phyloP scores from a whole-genome alignment of 2,888 invertebrate species.

The Noctua janthe region DNA sequence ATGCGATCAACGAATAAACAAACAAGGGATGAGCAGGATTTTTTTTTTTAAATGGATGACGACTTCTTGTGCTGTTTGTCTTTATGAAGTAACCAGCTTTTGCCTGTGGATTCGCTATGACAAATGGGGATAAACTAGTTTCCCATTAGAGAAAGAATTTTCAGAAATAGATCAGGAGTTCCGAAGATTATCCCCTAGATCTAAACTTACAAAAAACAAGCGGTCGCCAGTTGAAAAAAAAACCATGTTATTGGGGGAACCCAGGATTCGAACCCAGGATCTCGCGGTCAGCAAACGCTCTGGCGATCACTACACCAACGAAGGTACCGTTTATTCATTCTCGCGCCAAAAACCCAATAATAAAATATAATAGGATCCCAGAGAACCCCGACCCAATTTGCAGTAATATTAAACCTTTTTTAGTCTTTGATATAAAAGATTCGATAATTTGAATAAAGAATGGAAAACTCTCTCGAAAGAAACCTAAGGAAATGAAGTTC shows the following conservation, averaged over 20 bases:
- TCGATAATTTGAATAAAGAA: slow-evolving; percentile 46
- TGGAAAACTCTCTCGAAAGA: background rate
- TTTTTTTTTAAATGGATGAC: too few species aligned
- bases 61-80: background rate
- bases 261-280: background rate
- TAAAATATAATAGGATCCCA: slow-evolving; percentile 30
- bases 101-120: background rate
- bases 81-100: background rate
- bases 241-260: background rate
- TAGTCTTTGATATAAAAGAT: slow-evolving; percentile 41
- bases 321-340: slow-evolving; percentile 10
- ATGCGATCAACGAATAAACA: slow-evolving; percentile 36
- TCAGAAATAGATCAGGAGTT: background rate
- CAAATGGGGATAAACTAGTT: too few species aligned
- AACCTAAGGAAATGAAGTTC: background rate
- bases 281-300: background rate
- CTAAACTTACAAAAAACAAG: background rate
- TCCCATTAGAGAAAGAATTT: background rate
- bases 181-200: too few species aligned
- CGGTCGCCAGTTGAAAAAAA: background rate
- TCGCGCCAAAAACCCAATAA: slow-evolving; percentile 37
- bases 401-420: slow-evolving; percentile 41
- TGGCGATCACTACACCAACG: background rate
- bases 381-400: slow-evolving; percentile 33
- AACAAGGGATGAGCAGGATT: background rate